Evolutionary conservation across 2,888 invertebrate genomes (phyloP), one percentile per base, ranked within the genome.

Genomic region (Eurytoma adleriae): DNA sequence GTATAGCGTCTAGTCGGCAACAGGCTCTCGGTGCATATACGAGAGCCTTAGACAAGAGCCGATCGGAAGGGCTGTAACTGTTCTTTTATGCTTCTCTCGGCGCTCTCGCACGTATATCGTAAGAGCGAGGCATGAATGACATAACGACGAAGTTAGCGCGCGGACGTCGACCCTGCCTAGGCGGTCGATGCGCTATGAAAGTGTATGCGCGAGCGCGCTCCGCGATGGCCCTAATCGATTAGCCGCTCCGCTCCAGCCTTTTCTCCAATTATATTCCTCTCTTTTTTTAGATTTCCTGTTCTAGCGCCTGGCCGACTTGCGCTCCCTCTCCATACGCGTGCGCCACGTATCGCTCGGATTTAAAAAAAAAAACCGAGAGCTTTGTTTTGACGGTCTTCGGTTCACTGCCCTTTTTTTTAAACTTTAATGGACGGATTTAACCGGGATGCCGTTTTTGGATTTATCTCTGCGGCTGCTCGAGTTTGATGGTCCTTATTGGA

Each of bases 61-160:
- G 67, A 80, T 80, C 76, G 61, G 68, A 81, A 76, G 82, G 80
- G 81, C 82, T 81, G 84, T 89, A 90, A 89, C 89, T 88, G 89
- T 89, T 88, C 87, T 87, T 87, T 86, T 86, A 88, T 85, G 86
- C 83, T 85, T 85, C 83, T 48, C 82, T 72, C 67, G 73, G 83
- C 83, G 73, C 83, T 68, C 79, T 76, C 72, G 81, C 82, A 83
- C 83, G 52, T 50, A 67, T 82, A 83, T 82, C 57, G 62, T 40
- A n/a, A 67, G 40, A 61, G 61, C 66, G 64, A 85, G 87, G 84
- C 85, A 89, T 89, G 90, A 90, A 90, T 90, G 90, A 90, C 89
- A 89, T 89, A 89, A 89, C 88, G 87, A 87, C 86, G 78, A 82
- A 81, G 82, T 75, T 73, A 79, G 82, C 82, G 78, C 77, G 24